Base-by-base conservation (phyloP, 1,140 invertebrate genomes). In the Drosophila guanche region DNA sequence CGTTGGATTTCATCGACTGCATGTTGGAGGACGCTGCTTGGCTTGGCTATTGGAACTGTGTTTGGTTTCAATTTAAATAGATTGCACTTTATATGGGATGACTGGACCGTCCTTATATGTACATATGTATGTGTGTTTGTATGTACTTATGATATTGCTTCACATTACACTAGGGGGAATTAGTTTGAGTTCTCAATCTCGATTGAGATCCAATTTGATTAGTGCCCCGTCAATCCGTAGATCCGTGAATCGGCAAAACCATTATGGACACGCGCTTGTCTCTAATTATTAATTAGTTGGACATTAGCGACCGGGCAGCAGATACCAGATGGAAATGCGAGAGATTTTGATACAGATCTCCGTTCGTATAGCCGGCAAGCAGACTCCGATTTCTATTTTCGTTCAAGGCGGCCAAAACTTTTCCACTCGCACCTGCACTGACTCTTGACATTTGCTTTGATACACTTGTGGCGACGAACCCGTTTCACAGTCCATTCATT, bases 1-100 rank as follows among this genome's bases (percentile, higher is more conserved):
- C 83, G 54, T 83, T 75, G 70, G 83, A 79, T 60, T 88, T 88
- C 42, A 88, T 55, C n/a, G 83, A 79, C 60, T 86, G 81, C 81
- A 86, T 86, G 25, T 56, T 85, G 56, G 5, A 6, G 20, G 43
- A 20, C 33, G 33, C 33, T 37, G 16, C 16, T 20, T 0, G 16
- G 16, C 16, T 20, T 20, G 10, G 10, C 10, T 43, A n/a, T 10
- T 12, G 40, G 45, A 40, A 68, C 47, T 52, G 25, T 42, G 29
- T 66, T 68, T 45, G 37, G 58, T 51, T 72, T 37, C 4, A 55
- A 66, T 74, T 59, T 55, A 22, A 59, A 43, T 43, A 67, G 23
- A 56, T 68, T 68, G 62, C 22, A 67, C 62, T 68, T 37, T 37
- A 10, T 12, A 37, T 37, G 33, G 3, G 8, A 0, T 10, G 29